phyloP scores from a whole-genome alignment of 2,888 invertebrate species.

The Cosmia trapezina region DNA sequence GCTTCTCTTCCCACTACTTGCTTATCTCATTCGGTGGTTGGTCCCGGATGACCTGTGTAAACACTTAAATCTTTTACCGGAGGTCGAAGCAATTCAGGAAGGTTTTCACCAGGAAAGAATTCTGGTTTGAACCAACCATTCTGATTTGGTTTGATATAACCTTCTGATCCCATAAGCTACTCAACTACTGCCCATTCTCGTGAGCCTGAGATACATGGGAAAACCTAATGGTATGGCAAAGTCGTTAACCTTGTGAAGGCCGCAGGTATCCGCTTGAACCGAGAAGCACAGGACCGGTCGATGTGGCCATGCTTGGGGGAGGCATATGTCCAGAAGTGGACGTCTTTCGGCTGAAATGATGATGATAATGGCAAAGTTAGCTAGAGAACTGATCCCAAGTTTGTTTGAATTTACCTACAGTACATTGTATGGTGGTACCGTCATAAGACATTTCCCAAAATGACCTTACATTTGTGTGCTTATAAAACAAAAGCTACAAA shows the following conservation, averaged over 20 bases:
- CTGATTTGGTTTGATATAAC: no score
- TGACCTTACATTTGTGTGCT: no score
- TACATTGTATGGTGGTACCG: no score
- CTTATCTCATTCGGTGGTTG: no score
- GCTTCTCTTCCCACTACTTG: no score
- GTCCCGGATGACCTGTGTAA: no score
- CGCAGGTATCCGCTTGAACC: neutral
- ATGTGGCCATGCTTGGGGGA: neutral
- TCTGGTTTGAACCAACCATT: neutral
- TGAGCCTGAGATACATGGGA: neutral
- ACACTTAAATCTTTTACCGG: no score
- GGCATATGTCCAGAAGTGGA: no score
- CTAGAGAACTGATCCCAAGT: neutral
- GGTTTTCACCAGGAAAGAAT: neutral
- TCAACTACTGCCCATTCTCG: neutral
- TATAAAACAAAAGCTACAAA: constrained; percentile 28
- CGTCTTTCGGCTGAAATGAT: neutral
- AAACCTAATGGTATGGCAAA: neutral
- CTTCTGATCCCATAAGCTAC: neutral
- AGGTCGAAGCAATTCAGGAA: neutral
- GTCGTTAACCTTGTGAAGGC: neutral
- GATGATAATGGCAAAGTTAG: neutral
- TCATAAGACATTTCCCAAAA: no score
- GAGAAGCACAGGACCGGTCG: neutral
- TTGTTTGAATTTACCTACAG: neutral